Evolutionary conservation across 2,888 invertebrate species (phyloP).

Genomic region (Seira sanloemensis): DNA sequence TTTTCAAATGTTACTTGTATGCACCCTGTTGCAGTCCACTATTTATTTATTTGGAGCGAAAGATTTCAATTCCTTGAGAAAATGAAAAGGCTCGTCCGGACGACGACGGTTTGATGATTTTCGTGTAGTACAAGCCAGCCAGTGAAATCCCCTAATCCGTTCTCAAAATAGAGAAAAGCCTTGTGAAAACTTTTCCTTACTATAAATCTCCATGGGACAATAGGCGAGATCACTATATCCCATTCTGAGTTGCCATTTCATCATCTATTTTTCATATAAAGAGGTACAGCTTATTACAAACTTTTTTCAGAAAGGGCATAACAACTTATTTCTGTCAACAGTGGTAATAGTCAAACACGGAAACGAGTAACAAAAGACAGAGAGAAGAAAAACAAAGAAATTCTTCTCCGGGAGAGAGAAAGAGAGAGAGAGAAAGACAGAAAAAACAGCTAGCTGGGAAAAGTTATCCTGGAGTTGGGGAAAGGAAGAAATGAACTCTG

Average conservation of each 20-base stretch:
- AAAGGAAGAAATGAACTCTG: conserved; percentile 63
- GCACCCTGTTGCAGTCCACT: too few relatives aligned
- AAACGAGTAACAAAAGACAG: conserved; percentile 61
- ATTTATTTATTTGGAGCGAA: too few relatives aligned
- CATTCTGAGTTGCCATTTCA: background rate
- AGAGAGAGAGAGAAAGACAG: conserved; percentile 4
- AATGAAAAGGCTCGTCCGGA: background rate
- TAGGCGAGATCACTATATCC: background rate
- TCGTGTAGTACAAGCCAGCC: conserved; percentile 12
- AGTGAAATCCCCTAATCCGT: conserved; percentile 48
- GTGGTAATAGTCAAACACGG: conserved; percentile 58
- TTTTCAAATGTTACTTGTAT: too few relatives aligned
- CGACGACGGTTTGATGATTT: background rate
- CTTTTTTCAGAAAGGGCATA: background rate
- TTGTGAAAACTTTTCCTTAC: conserved; percentile 1
- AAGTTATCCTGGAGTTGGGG: too few relatives aligned
- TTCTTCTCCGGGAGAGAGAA: too few relatives aligned
- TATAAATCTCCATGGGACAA: conserved; percentile 39
- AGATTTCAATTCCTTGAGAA: conserved; percentile 3
- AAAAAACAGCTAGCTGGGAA: background rate
- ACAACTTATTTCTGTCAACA: conserved; percentile 50
- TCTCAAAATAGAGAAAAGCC: conserved; percentile 33
- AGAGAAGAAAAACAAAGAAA: conserved; percentile 55
- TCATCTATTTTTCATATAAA: background rate
- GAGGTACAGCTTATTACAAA: background rate